Evolutionary conservation across 1,140 invertebrate species (phyloP).

Genomic region (Zaprionus ornatus): DNA sequence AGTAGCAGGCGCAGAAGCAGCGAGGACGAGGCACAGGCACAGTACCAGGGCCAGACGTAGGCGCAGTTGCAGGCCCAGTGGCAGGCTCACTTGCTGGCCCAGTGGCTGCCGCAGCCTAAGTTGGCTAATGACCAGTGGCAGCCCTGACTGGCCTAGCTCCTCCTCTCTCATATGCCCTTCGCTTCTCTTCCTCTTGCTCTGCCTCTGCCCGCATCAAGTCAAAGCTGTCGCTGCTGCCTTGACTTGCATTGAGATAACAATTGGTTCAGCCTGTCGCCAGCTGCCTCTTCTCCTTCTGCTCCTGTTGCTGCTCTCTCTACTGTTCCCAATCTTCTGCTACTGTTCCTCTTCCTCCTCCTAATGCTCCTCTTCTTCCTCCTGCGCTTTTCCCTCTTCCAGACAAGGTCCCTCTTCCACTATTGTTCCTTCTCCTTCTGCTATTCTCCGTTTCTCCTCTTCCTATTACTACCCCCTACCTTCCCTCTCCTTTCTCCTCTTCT

Average conservation of each 20-base stretch:
- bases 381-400: too few species aligned
- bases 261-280: conserved; percentile 13
- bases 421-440: neutral
- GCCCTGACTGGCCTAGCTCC: neutral
- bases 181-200: neutral
- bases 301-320: neutral
- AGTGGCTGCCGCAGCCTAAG: conserved; percentile 40
- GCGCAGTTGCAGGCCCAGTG: neutral
- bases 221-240: conserved; percentile 12
- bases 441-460: neutral
- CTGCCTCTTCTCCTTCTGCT: neutral
- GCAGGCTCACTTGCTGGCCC: neutral
- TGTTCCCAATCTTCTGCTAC: neutral
- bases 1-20: conserved; percentile 2
- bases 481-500: neutral
- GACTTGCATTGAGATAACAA: conserved; percentile 41
- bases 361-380: neutral
- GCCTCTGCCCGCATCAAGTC: neutral
- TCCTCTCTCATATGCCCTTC: neutral
- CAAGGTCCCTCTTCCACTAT: neutral
- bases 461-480: neutral
- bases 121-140: conserved; percentile 66
- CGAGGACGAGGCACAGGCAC: neutral
- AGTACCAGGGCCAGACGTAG: neutral
- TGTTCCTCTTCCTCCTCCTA: neutral